Percentiles rank a stretch among this genome's conserved stretches.
Evolutionary conservation across 2,113 vertebrate genomes (phyloP).

Genomic region (Scatophagus argus): DNA sequence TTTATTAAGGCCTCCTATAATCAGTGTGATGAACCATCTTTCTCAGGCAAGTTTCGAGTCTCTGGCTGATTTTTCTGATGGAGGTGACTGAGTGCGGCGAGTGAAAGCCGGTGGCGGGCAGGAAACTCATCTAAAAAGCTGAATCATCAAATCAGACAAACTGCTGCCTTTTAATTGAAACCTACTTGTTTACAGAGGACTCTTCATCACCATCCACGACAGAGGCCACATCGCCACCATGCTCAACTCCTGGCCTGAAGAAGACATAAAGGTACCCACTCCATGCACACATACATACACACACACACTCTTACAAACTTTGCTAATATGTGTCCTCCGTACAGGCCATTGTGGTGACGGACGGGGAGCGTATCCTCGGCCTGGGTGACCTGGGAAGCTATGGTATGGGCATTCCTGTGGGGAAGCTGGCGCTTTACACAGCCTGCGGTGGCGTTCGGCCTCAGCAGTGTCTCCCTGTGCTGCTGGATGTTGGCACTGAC

Average conservation of each 20-base stretch:
- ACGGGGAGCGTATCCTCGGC: constrained; percentile 96
- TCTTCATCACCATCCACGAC: constrained; percentile 99
- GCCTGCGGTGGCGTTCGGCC: constrained; percentile 95
- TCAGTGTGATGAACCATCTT: not conserved
- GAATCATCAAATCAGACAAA: not conserved
- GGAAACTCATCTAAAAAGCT: not conserved
- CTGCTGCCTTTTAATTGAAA: not conserved
- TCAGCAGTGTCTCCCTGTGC: constrained; percentile 94
- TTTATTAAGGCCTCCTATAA: not conserved
- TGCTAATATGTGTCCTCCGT: constrained; percentile 17
- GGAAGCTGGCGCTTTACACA: constrained; percentile 97
- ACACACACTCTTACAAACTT: not conserved
- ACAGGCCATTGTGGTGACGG: constrained; percentile 97
- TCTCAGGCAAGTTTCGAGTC: too few relatives aligned
- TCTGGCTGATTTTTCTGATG: too few relatives aligned
- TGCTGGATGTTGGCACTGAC: constrained; percentile 98
- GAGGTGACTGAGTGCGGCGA: not conserved
- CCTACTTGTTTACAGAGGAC: constrained; percentile 83
- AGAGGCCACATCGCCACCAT: constrained; percentile 94
- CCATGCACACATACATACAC: not conserved
- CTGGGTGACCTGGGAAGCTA: constrained; percentile 96
- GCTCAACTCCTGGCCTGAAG: constrained; percentile 97
- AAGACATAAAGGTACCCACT: constrained; percentile 91
- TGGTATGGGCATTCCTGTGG: constrained; percentile 97
- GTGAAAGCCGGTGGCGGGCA: not conserved